Conservation (phyloP, 1,140 invertebrate genomes). For the Drosophila pachea region DNA sequence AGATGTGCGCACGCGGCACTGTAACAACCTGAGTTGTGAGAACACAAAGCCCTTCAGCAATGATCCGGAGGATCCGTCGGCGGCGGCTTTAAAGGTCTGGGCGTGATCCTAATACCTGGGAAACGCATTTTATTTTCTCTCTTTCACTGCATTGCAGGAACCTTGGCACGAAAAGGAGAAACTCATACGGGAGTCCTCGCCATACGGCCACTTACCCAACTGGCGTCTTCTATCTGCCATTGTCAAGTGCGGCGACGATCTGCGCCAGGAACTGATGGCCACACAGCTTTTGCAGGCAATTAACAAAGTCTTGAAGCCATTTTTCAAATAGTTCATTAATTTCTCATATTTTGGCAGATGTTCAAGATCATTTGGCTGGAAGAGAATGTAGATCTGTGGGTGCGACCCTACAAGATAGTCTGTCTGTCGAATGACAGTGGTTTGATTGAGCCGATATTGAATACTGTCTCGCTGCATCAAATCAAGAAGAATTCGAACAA, state of each 20-base stretch:
- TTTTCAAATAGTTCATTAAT: background rate
- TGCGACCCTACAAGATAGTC: conserved; percentile 88
- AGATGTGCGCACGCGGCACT: conserved; percentile 93
- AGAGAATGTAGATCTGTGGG: conserved; percentile 93
- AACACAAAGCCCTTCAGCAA: conserved; percentile 90
- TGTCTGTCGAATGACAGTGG: conserved; percentile 95
- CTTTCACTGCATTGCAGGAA: conserved; percentile 81
- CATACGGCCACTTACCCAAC: conserved; percentile 94
- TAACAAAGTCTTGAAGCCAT: background rate
- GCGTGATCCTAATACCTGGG: too few species aligned
- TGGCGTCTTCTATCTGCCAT: conserved; percentile 97
- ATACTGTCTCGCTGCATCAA: conserved; percentile 98
- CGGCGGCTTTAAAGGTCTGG: conserved; percentile 91
- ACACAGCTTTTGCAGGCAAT: conserved; percentile 91
- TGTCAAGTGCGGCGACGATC: conserved; percentile 98
- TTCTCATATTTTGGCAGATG: conserved; percentile 76
- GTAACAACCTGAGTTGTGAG: conserved; percentile 89
- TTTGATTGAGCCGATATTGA: conserved; percentile 96
- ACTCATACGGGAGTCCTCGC: conserved; percentile 93
- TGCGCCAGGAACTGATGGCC: conserved; percentile 97
- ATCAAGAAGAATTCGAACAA: conserved; percentile 97
- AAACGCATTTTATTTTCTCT: background rate
- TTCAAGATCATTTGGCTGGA: conserved; percentile 95
- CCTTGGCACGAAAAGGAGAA: conserved; percentile 89
- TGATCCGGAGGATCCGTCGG: conserved; percentile 98